Conservation (phyloP, 2,888 invertebrate genomes). For the Mimachlamys varia region DNA sequence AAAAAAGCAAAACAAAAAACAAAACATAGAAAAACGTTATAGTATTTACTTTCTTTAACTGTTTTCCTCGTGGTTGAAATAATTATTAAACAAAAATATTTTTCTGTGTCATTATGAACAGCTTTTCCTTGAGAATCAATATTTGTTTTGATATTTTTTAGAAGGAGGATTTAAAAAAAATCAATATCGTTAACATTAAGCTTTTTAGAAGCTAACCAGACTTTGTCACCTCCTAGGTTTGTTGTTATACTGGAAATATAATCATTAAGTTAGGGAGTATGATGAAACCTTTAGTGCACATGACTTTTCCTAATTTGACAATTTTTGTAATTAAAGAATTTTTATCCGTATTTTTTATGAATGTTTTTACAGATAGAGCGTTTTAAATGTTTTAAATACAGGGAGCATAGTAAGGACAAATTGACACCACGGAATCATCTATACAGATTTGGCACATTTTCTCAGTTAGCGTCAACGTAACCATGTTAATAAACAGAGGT, state of each 20-base stretch:
- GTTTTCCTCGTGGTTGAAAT: too few species aligned
- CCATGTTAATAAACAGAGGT: constrained; percentile 3
- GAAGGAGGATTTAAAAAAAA: too few species aligned
- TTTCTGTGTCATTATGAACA: too few species aligned
- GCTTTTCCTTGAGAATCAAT: too few species aligned
- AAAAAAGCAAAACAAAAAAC: too few species aligned
- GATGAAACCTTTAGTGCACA: not conserved
- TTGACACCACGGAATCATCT: not conserved
- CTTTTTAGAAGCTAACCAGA: not conserved
- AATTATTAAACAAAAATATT: too few species aligned
- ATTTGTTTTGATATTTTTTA: too few species aligned
- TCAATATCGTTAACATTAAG: not conserved
- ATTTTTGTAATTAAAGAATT: constrained; percentile 5
- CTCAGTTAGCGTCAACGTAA: not conserved
- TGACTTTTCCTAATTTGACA: not conserved
- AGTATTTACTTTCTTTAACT: too few species aligned
- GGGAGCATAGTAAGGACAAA: not conserved
- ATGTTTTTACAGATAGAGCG: not conserved
- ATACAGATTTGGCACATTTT: not conserved
- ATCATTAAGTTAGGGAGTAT: not conserved
- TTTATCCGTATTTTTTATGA: not conserved
- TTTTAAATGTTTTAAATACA: not conserved
- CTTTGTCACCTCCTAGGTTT: not conserved
- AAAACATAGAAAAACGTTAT: too few species aligned
- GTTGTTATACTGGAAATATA: constrained; percentile 1